Base-by-base conservation (phyloP, 2,797 vertebrate species). In the Etheostoma perlongum region DNA sequence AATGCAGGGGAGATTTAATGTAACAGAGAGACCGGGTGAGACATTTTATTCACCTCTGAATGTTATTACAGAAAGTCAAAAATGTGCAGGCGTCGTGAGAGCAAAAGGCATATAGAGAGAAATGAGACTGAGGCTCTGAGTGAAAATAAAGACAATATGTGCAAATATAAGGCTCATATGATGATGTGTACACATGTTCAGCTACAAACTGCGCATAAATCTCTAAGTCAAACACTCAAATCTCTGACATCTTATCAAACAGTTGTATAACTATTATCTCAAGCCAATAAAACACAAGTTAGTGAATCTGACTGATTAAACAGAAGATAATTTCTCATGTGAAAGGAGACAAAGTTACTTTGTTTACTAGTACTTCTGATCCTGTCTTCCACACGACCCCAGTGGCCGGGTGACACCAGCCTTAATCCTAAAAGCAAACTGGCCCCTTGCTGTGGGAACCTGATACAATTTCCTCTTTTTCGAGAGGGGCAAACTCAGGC, bases 381-480 rank as follows among this genome's bases (percentile, higher is more conserved):
- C 79, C 77, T 84, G 94, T 94, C 96, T 95, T 94, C 95, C 95
- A 95, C 93, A 92, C 87, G 96, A 93, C 82, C 92, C 89, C 93
- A 86, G 93, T 82, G 88, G 92, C 82, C 88, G 86, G 92, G 83
- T 83, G 87, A 94, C 93, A 95, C 92, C 90, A 87, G 88, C 67
- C 88, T 82, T 95, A 96, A 97, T 97, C 96, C 95, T 94, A 95
- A 95, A 96, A 94, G 91, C 94, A 93, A 75, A 88, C 93, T 89
- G 83, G 79, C 90, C 86, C 92, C 95, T 93, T 49, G 84, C 92
- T 95, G 96, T 97, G 97, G 95, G 97, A 98, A 97, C 96, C 94
- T 80, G 86, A 94, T 72, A 94, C 93, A 93, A 93, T 96, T 97
- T 97, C 94, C 96, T 89, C 93, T 96, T 95, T 96, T 95, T 89